Evolutionary conservation across 2,888 invertebrate genomes (phyloP).

Genomic region (Cybosia mesomella): DNA sequence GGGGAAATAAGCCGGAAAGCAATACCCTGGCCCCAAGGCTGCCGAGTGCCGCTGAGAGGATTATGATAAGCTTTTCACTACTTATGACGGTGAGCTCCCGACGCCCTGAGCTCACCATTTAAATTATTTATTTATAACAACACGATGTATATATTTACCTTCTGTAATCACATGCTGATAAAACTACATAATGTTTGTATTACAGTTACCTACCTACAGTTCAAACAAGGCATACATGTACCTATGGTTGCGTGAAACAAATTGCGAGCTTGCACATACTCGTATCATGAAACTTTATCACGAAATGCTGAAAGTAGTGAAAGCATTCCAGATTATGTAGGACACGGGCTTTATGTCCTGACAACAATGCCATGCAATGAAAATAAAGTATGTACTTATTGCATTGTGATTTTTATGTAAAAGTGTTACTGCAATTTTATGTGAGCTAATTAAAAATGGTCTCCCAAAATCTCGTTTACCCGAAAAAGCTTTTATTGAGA

Average conservation of each 20-base stretch:
- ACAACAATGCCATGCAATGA: conserved; percentile 10
- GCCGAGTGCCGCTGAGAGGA: too few species aligned
- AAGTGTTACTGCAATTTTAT: not conserved
- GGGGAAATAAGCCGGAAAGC: too few species aligned
- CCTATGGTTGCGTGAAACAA: conserved; percentile 25
- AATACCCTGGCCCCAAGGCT: too few species aligned
- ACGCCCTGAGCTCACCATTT: too few species aligned
- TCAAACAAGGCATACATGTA: conserved; percentile 22
- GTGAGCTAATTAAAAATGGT: not conserved
- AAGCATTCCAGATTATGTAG: conserved; percentile 14
- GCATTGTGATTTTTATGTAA: not conserved
- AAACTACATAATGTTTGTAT: conserved; percentile 1
- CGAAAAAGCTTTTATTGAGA: not conserved
- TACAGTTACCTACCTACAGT: not conserved
- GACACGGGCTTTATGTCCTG: conserved; percentile 12
- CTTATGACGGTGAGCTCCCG: too few species aligned
- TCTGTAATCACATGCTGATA: conserved; percentile 13
- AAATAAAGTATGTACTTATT: conserved; percentile 14
- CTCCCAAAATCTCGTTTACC: not conserved
- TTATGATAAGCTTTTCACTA: not conserved
- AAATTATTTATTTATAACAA: too few species aligned
- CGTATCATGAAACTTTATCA: conserved; percentile 24
- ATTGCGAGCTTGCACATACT: conserved; percentile 17
- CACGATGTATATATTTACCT: not conserved
- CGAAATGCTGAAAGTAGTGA: conserved; percentile 19